These are phyloP conservation scores for Dione vanillae DNA, from an alignment of 2,888 invertebrate species.

Conservation along the genomic window DNA sequence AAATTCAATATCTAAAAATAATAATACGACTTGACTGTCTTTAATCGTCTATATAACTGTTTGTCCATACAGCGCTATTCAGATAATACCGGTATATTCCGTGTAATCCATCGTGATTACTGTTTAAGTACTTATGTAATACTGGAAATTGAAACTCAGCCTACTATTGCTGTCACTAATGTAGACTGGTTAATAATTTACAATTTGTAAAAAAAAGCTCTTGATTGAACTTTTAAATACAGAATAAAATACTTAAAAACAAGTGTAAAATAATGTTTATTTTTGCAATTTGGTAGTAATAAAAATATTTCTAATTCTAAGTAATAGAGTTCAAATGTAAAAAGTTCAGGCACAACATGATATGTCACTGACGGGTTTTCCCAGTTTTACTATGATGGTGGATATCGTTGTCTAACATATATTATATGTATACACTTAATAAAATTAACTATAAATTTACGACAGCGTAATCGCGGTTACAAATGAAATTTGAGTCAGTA, in stretches of 20 bases:
- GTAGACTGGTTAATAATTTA: background rate
- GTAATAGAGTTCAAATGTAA: background rate
- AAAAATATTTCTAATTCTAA: too few species aligned
- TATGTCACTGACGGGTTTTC: background rate
- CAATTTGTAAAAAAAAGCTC: background rate
- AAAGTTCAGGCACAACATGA: background rate
- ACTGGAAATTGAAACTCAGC: conserved; percentile 25
- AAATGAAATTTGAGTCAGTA: too few species aligned
- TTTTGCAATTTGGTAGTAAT: too few species aligned
- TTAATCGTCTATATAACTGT: conserved; percentile 9
- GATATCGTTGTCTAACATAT: too few species aligned
- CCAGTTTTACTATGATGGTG: background rate
- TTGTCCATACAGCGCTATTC: conserved; percentile 17
- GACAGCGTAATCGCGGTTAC: too few species aligned
- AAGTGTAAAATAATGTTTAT: too few species aligned
- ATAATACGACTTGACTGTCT: background rate
- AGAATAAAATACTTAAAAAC: too few species aligned
- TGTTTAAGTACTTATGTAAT: conserved; percentile 21
- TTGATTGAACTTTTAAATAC: too few species aligned
- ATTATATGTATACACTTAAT: too few species aligned
- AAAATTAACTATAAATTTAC: too few species aligned
- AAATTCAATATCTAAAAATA: too few species aligned
- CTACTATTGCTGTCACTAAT: conserved; percentile 16
- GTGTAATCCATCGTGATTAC: conserved; percentile 21
- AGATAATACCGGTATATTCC: conserved; percentile 11